phyloP scores from a whole-genome alignment of 2,888 invertebrate species.

The Dyspetes luteomarginatus region DNA sequence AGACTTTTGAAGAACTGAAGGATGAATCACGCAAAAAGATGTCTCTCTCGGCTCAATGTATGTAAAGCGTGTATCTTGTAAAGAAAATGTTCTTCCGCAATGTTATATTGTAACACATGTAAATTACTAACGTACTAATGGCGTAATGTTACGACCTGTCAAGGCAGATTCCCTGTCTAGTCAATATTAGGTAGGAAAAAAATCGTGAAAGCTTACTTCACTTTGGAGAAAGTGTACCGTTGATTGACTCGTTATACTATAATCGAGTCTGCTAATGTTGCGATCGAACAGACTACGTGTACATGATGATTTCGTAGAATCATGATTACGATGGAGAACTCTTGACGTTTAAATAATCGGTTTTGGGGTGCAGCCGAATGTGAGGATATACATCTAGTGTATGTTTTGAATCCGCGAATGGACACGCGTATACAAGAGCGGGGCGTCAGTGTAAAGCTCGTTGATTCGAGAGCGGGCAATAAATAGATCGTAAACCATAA shows the following conservation, averaged over 20 bases:
- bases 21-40: neutral
- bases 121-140: conserved; percentile 43
- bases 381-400: conserved; percentile 10
- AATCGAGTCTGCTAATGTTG: conserved; percentile 2
- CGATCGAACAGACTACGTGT: conserved; percentile 12
- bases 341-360: conserved; percentile 36
- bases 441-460: conserved; percentile 69
- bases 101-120: conserved; percentile 49
- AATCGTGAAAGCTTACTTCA: conserved; percentile 73
- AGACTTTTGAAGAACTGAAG: neutral
- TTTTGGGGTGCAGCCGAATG: conserved; percentile 21
- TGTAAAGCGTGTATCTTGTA: conserved; percentile 19
- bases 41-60: conserved; percentile 17
- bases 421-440: conserved; percentile 64
- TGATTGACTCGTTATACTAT: neutral
- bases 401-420: conserved; percentile 45
- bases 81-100: conserved; percentile 27
- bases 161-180: conserved; percentile 81
- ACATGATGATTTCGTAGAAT: neutral
- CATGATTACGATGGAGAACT: conserved; percentile 21
- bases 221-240: conserved; percentile 30
- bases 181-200: conserved; percentile 81
- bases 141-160: conserved; percentile 62
- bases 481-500: conserved; percentile 82
- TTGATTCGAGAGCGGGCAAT: conserved; percentile 69